Evolutionary conservation across 2,113 vertebrate species (phyloP), one percentile per base, ranked within the genome.

Genomic region (Poicephalus gulielmi): DNA sequence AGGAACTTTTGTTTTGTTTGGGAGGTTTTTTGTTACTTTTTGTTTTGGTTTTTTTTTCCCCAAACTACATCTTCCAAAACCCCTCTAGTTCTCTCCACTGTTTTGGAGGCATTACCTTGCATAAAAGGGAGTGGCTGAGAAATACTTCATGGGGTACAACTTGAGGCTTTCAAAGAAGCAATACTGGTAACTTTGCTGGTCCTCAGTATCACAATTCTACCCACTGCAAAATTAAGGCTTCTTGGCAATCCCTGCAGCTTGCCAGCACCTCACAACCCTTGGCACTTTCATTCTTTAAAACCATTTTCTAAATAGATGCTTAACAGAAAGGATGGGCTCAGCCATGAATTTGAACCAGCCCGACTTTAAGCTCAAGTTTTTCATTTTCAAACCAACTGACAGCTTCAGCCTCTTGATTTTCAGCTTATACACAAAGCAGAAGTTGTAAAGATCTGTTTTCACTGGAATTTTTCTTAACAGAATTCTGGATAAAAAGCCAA

Each of bases 401-500:
- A 93, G 66, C 69, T 83, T 76, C 35, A 71, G 64, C 50, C 35
- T 64, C 86, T 44, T 49, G 43, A 90, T 75, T 86, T 86, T 55
- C 76, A 43, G 64, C 63, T 90, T 74, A 53, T 39, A 77, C 50
- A 86, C 30, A 75, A 33, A 82, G 64, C 28, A 28, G 20, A 80
- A 63, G 69, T 76, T 76, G 41, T 37, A 17, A 93, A 67, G 67
- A 39, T 84, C 67, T 88, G 30, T 64, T 94, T 93, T 62, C 66
- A 88, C 17, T 39, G 83, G 66, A 66, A 47, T 89, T 85, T 90
- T 92, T 86, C 83, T 66, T 87, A 83, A 85, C 9, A 87, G 31
- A 92, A 75, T 49, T 89, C 49, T 50, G 60, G 62, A 47, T 82
- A 60, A 33, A 78, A 93, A 94, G 91, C 74, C 83, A 89, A 94